Evolutionary conservation across 2,797 vertebrate genomes (phyloP), one percentile per base, ranked within the genome.

Genomic region (Amniataba percoides): DNA sequence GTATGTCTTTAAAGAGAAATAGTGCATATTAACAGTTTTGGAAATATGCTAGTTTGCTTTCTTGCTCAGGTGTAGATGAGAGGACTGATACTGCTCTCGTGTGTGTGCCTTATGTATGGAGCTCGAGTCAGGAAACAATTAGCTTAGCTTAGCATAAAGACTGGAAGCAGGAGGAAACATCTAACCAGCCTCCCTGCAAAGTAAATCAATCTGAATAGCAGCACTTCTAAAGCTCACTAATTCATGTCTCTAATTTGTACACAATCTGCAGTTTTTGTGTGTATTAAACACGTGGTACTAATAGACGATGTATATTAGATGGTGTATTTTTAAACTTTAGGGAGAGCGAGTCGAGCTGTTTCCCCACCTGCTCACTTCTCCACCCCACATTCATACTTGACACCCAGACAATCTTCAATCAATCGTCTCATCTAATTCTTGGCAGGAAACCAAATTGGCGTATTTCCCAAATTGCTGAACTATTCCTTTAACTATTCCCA

Each of bases 151-250:
- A 23, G 13, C 42, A 58, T 56, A 9, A 51, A 71, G 25, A 57
- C 7, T 21, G 15, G 74, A 52, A 68, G 39, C 21, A 23, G 52
- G 7, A 3, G 48, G 45, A 53, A 27, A 49, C 34, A 19, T 25
- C 53, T 5, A 40, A 18, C 27, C 25, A 62, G 7, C 15, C 19
- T 58, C 52, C 5, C 9, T 34, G 11, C 34, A 48, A 61, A 45
- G 25, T 40, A 39, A n/a, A 46, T 60, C 16, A 25, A 46, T 55
- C n/a, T 67, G 34, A 36, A n/a, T 49, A 64, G 16, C 31, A 21
- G 45, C 36, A 13, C 11, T 31, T 52, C 25, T 59, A 25, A 56
- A 68, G n/a, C 21, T 40, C 34, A 53, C 48, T 59, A 70, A 57
- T 65, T 25, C 11, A 25, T 64, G 46, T 48, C 23, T 49, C 40